Conservation (phyloP, 2,888 invertebrate species). For the Epistrophe eligans region DNA sequence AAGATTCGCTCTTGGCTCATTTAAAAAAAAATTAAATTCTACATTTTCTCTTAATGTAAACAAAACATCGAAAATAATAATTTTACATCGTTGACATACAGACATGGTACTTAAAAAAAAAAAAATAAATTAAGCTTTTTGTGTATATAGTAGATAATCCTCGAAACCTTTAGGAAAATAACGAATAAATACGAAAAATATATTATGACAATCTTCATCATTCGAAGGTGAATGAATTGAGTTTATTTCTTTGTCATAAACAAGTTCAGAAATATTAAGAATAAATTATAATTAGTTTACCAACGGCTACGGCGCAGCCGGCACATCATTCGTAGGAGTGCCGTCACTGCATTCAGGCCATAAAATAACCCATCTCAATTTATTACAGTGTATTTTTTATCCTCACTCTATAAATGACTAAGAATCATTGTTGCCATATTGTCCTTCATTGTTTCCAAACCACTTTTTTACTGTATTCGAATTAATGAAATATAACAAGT, state of each 20-base stretch:
- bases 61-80: no score
- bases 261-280: conserved; percentile 48
- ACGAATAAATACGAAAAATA: not conserved
- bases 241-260: conserved; percentile 47
- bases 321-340: conserved; percentile 31
- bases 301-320: not conserved
- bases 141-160: not conserved
- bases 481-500: no score
- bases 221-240: conserved; percentile 48
- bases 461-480: no score
- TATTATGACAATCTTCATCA: not conserved
- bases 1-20: no score
- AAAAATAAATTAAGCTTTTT: not conserved
- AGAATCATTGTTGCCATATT: not conserved
- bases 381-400: conserved; percentile 25
- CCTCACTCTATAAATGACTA: conserved; percentile 24
- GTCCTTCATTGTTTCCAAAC: not conserved
- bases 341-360: conserved; percentile 37
- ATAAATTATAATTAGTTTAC: conserved; percentile 25
- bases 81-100: no score
- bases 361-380: conserved; percentile 36
- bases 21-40: no score
- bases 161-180: not conserved
- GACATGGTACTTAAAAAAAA: not conserved
- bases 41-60: no score